These are phyloP conservation scores for Geopemphigus sp. DNA, from an alignment of 1,140 invertebrate genomes.

Conservation along the genomic window DNA sequence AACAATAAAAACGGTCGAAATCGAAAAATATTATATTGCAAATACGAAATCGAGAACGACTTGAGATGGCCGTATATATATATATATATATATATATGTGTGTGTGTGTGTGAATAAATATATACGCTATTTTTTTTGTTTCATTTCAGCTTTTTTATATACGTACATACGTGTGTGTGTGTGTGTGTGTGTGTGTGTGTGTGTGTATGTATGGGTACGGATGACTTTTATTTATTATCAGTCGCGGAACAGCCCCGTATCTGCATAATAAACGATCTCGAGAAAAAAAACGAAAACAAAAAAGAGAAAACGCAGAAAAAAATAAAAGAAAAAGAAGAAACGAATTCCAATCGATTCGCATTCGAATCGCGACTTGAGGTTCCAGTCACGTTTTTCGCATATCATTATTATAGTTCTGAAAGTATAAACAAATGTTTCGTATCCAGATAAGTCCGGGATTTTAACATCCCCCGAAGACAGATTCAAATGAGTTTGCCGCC, in stretches of 20 bases:
- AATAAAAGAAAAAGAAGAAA: slow-evolving; percentile 12
- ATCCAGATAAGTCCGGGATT: slow-evolving; percentile 39
- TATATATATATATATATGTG: too few species aligned
- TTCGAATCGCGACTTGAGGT: slow-evolving; percentile 32
- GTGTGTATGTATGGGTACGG: neutral
- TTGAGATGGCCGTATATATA: neutral
- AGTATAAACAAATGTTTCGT: slow-evolving; percentile 45
- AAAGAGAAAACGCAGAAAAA: neutral
- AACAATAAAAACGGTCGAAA: slow-evolving; percentile 37
- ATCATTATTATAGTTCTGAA: slow-evolving; percentile 46
- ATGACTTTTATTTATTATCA: slow-evolving; percentile 49
- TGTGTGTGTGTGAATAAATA: too few species aligned
- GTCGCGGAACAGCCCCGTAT: slow-evolving; percentile 39
- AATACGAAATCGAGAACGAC: slow-evolving; percentile 32
- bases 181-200: neutral
- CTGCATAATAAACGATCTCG: slow-evolving; percentile 48
- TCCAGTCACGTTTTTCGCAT: slow-evolving; percentile 49
- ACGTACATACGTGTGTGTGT: neutral
- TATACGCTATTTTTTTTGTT: slow-evolving; percentile 20
- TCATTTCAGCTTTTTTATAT: neutral
- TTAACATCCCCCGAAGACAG: slow-evolving; percentile 35
- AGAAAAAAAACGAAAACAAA: neutral
- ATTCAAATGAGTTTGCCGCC: slow-evolving; percentile 34
- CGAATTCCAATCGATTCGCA: slow-evolving; percentile 44
- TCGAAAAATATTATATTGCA: slow-evolving; percentile 43